Percentiles rank a stretch among this genome's conserved stretches.
phyloP scores from a whole-genome alignment of 1,140 invertebrate species.

The Drosophila navojoa region DNA sequence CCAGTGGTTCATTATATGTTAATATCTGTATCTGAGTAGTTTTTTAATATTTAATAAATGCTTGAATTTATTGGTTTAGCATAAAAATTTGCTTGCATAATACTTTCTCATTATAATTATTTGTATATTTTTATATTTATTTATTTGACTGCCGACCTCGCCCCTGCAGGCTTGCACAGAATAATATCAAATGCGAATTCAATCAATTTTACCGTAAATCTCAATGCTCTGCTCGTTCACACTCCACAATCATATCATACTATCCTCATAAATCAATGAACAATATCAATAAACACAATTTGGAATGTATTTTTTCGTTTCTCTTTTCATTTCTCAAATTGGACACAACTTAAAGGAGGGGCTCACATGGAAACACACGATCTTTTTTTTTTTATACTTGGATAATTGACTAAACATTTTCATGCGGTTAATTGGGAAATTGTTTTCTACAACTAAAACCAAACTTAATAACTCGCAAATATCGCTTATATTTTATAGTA shows the following conservation, averaged over 20 bases:
- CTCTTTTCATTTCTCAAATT: neutral
- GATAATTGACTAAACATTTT: conserved; percentile 55
- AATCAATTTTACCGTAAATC: conserved; percentile 21
- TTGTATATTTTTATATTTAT: conserved; percentile 5
- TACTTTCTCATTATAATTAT: conserved; percentile 12
- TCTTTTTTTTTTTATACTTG: conserved; percentile 17
- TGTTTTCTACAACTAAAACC: neutral
- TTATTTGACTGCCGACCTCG: conserved; percentile 21
- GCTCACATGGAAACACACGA: conserved; percentile 35
- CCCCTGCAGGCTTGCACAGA: conserved; percentile 18
- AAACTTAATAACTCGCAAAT: neutral
- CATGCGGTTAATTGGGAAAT: neutral
- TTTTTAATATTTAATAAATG: conserved; percentile 51
- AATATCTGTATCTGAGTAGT: conserved; percentile 38
- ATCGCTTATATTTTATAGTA: neutral
- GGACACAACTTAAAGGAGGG: conserved; percentile 30
- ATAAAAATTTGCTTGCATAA: conserved; percentile 51
- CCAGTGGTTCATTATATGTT: conserved; percentile 15
- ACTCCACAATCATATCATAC: conserved; percentile 4
- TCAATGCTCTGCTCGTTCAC: conserved; percentile 13
- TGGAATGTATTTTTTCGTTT: conserved; percentile 39
- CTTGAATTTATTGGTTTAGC: conserved; percentile 55
- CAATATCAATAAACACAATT: conserved; percentile 28
- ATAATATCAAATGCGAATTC: conserved; percentile 50
- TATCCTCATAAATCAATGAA: conserved; percentile 5